Evolutionary conservation across 2,888 invertebrate species (phyloP).

Genomic region (Lysandra coridon): DNA sequence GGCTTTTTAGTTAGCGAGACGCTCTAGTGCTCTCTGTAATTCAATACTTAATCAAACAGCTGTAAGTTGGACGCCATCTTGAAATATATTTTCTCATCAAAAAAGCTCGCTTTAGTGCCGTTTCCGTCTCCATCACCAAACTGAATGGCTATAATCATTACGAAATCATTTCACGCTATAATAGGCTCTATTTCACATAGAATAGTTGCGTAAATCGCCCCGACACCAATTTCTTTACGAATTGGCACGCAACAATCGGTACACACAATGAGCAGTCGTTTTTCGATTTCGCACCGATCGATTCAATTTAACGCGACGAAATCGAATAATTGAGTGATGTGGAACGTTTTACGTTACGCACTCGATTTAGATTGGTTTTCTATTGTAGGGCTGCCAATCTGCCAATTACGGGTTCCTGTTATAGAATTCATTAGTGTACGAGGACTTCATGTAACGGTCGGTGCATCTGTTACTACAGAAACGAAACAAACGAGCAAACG

Average conservation of each 20-base stretch:
- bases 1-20: not conserved
- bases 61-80: conserved; percentile 59
- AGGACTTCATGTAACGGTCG: not conserved
- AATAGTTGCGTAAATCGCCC: conserved; percentile 45
- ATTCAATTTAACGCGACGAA: conserved; percentile 42
- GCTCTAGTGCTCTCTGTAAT: not conserved
- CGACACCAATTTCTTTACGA: conserved; percentile 53
- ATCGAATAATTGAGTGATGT: conserved; percentile 36
- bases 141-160: conserved; percentile 45
- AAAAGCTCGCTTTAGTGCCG: conserved; percentile 55
- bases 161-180: conserved; percentile 42
- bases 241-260: conserved; percentile 51
- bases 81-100: conserved; percentile 47
- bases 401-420: not conserved
- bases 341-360: conserved; percentile 23
- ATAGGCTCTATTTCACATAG: conserved; percentile 45
- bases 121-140: conserved; percentile 54
- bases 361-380: conserved; percentile 31
- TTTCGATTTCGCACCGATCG: conserved; percentile 53
- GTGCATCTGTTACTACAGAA: not conserved
- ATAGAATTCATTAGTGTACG: not conserved
- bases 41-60: conserved; percentile 48
- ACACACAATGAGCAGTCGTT: conserved; percentile 47
- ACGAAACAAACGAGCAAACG: too few relatives aligned
- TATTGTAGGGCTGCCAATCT: conserved; percentile 11